phyloP scores from a whole-genome alignment of 2,797 vertebrate genomes.

The Liasis olivaceus region DNA sequence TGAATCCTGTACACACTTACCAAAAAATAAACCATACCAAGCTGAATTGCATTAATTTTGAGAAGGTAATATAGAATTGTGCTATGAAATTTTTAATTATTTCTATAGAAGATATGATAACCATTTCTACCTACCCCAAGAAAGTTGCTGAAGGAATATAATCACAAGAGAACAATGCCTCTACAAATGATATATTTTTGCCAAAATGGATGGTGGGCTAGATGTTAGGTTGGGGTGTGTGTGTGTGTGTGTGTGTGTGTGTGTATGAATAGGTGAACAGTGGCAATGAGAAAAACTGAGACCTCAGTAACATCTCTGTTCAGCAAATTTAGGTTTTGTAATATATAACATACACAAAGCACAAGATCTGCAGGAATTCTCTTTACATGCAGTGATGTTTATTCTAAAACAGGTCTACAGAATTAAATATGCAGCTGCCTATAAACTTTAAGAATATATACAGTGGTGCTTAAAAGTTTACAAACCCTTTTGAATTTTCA shows the following conservation, averaged over 20 bases:
- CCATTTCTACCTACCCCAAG: neutral
- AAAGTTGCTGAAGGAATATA: neutral
- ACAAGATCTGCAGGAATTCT: neutral
- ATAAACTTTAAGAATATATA: neutral
- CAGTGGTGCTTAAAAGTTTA: neutral
- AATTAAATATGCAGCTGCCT: neutral
- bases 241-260: neutral
- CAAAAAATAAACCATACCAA: neutral
- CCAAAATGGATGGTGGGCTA: neutral
- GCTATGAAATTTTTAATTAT: neutral
- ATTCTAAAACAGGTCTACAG: neutral
- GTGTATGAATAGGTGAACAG: neutral
- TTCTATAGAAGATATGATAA: neutral
- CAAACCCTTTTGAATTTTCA: neutral
- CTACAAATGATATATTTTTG: neutral
- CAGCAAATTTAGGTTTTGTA: neutral
- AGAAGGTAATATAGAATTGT: neutral
- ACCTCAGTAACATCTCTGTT: neutral
- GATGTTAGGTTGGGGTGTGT: neutral
- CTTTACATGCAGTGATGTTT: neutral
- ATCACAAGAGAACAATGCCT: neutral
- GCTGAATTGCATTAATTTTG: neutral
- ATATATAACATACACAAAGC: neutral
- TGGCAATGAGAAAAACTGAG: neutral
- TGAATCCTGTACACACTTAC: neutral